Percentiles rank a stretch among this genome's conserved stretches.
These are phyloP conservation scores for Nematolebias whitei DNA, from an alignment of 2,113 vertebrate species.

Conservation along the genomic window DNA sequence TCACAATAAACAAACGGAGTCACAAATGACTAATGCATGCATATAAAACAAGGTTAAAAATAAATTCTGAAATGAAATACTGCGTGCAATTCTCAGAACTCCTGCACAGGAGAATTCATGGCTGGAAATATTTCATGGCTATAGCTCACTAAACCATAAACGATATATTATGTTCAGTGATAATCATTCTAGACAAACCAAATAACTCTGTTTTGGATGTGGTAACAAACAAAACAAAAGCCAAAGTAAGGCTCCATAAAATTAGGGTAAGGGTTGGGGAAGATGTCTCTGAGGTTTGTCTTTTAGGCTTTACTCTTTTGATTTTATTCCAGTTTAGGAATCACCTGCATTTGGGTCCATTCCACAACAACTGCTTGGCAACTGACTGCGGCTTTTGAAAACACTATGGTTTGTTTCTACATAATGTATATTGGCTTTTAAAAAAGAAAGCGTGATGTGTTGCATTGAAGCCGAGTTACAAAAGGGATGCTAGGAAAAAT, in stretches of 20 bases:
- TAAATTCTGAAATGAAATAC: not conserved
- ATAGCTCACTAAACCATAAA: not conserved
- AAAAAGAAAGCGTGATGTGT: not conserved
- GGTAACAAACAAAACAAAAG: too few relatives aligned
- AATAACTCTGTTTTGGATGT: not conserved
- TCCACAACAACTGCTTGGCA: too few relatives aligned
- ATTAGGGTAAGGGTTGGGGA: too few relatives aligned
- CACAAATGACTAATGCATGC: conserved; percentile 38
- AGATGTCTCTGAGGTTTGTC: too few relatives aligned
- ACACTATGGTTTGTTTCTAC: not conserved
- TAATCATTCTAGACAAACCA: not conserved
- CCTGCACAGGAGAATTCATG: not conserved
- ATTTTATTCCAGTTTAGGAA: too few relatives aligned
- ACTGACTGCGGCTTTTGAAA: not conserved
- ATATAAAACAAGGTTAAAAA: conserved; percentile 27
- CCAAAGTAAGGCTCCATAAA: too few relatives aligned
- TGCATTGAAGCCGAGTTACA: not conserved
- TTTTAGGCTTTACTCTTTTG: too few relatives aligned
- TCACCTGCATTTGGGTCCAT: too few relatives aligned
- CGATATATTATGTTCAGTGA: not conserved
- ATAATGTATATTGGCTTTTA: not conserved
- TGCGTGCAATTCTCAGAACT: not conserved
- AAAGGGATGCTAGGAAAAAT: not conserved
- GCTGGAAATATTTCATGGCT: not conserved
- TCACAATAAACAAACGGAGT: conserved; percentile 17